Evolutionary conservation across 2,113 vertebrate species (phyloP).

Genomic region (Sorex fumeus): DNA sequence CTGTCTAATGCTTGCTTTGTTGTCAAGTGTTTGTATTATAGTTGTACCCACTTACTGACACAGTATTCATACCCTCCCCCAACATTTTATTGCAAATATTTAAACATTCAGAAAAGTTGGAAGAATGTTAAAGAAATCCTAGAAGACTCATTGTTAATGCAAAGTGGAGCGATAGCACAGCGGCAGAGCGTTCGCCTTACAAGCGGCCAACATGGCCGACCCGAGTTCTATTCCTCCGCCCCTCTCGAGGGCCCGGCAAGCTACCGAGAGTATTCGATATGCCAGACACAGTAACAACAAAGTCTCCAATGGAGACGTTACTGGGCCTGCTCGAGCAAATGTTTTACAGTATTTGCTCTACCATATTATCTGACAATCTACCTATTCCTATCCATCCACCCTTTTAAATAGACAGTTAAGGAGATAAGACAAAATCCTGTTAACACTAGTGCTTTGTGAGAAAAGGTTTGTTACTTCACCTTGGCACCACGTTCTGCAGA

Average conservation of each 20-base stretch:
- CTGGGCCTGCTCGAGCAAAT: no score
- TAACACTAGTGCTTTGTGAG: constrained; percentile 43
- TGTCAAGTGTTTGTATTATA: background rate
- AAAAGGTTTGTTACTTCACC: constrained; percentile 47
- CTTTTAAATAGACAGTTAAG: background rate
- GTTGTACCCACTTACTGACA: background rate
- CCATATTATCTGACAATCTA: background rate
- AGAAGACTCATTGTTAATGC: background rate
- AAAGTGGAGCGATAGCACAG: no score
- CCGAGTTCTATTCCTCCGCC: no score
- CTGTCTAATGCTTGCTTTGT: background rate
- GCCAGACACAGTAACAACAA: no score
- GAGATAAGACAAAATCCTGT: constrained; percentile 31
- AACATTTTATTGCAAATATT: constrained; percentile 35
- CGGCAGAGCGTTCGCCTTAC: no score
- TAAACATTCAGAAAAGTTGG: constrained; percentile 36
- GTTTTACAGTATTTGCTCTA: background rate
- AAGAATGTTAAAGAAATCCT: background rate
- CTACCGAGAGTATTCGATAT: no score
- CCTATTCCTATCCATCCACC: background rate
- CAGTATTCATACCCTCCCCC: background rate
- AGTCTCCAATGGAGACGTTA: no score
- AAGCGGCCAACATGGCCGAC: no score
- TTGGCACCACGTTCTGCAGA: constrained; percentile 50
- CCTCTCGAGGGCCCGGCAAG: no score